phyloP scores from a whole-genome alignment of 2,113 vertebrate genomes.

The Furnarius figulus region DNA sequence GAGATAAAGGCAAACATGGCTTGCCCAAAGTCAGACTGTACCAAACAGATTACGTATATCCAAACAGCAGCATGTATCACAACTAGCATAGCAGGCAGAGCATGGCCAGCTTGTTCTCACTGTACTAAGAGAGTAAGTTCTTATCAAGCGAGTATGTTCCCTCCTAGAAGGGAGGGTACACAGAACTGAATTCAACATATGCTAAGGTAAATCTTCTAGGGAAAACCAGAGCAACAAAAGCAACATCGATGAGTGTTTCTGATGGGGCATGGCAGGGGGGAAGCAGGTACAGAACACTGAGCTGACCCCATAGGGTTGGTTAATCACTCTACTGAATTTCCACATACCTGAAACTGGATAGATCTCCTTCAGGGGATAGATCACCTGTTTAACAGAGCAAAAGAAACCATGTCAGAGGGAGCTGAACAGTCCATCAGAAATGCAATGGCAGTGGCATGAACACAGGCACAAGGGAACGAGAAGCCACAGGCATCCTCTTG shows the following conservation, averaged over 20 bases:
- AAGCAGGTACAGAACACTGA: not conserved
- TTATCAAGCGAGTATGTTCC: not conserved
- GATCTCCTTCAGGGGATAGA: slow-evolving; percentile 93
- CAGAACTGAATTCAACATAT: not conserved
- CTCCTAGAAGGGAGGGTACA: not conserved
- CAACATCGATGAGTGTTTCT: not conserved
- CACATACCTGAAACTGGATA: slow-evolving; percentile 89
- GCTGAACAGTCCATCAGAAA: not conserved
- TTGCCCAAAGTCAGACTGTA: not conserved
- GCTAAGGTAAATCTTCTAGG: not conserved
- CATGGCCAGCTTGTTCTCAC: not conserved
- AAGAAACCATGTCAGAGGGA: not conserved
- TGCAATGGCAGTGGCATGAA: not conserved
- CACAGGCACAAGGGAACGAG: not conserved
- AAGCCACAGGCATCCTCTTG: not conserved
- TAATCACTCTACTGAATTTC: not conserved
- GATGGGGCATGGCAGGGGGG: not conserved
- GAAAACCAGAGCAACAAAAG: not conserved
- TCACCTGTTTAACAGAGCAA: slow-evolving; percentile 81
- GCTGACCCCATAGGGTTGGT: not conserved
- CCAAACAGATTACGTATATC: not conserved
- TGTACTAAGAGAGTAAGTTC: not conserved
- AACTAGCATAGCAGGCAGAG: not conserved
- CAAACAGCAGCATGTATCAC: not conserved
- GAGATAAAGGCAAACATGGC: not conserved